phyloP scores from a whole-genome alignment of 2,888 invertebrate species.

The Epinotia demarniana region DNA sequence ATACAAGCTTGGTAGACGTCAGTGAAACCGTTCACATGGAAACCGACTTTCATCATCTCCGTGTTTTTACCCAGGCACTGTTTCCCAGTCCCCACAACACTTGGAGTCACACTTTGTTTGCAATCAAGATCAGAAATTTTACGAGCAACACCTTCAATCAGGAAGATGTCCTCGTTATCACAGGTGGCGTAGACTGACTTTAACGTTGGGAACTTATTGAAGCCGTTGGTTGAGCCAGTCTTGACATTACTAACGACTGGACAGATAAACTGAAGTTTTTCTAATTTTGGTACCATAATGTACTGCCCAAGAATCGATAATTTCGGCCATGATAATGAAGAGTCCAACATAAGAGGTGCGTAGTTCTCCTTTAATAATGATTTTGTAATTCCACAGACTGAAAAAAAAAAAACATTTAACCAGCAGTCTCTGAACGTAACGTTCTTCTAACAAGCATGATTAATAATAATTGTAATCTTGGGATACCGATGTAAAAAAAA shows the following conservation, averaged over 20 bases:
- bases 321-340: conserved; percentile 7
- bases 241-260: conserved; percentile 1
- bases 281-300: conserved; percentile 13
- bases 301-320: not conserved
- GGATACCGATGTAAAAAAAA: no score
- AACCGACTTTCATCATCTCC: conserved; percentile 16
- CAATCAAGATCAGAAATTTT: conserved; percentile 34
- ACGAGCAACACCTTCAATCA: conserved; percentile 6
- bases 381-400: conserved; percentile 25
- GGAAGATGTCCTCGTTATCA: conserved; percentile 30
- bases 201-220: conserved; percentile 18
- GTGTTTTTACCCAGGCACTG: conserved; percentile 28
- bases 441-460: not conserved
- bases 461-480: no score
- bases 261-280: conserved; percentile 30
- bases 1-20: conserved; percentile 32
- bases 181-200: conserved; percentile 22
- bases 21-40: conserved; percentile 23
- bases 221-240: not conserved
- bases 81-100: not conserved
- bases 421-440: not conserved
- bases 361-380: conserved; percentile 16
- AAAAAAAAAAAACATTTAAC: not conserved
- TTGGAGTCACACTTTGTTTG: not conserved
- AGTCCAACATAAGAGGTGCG: conserved; percentile 27